Conservation (phyloP, 2,113 vertebrate species). For the Cinclus cinclus region DNA sequence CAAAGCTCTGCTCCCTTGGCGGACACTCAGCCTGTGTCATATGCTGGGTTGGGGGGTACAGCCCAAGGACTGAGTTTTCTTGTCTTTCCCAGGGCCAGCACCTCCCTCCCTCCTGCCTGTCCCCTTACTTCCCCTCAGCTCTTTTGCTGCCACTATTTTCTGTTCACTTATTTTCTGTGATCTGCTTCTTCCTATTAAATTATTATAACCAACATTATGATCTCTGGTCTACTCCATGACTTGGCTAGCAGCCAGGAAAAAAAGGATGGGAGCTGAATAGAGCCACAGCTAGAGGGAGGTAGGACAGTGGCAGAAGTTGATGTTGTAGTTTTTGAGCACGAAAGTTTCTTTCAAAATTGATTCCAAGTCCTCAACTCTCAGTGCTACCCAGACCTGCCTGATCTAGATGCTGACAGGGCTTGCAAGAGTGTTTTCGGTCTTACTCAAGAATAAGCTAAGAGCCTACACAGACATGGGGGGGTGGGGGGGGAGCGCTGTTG, state of each 20-base stretch:
- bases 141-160: not conserved
- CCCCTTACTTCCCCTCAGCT: not conserved
- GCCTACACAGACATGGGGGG: rapidly evolving
- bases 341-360: not conserved
- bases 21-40: rapidly evolving
- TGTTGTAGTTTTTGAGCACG: not conserved
- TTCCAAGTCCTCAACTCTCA: not conserved
- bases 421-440: not conserved
- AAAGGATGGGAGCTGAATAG: not conserved
- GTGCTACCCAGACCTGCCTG: not conserved
- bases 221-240: not conserved
- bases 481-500: not conserved
- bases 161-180: not conserved
- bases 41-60: not conserved
- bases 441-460: not conserved
- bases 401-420: rapidly evolving
- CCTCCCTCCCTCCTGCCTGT: not conserved
- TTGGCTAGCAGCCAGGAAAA: not conserved
- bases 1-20: not conserved
- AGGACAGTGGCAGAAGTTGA: not conserved
- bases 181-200: conserved; percentile 38
- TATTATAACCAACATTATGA: not conserved
- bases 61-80: not conserved
- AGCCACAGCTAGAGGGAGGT: not conserved
- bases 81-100: not conserved